Conservation (phyloP, 2,888 invertebrate genomes). For the Pycnomerus fuliginosus region DNA sequence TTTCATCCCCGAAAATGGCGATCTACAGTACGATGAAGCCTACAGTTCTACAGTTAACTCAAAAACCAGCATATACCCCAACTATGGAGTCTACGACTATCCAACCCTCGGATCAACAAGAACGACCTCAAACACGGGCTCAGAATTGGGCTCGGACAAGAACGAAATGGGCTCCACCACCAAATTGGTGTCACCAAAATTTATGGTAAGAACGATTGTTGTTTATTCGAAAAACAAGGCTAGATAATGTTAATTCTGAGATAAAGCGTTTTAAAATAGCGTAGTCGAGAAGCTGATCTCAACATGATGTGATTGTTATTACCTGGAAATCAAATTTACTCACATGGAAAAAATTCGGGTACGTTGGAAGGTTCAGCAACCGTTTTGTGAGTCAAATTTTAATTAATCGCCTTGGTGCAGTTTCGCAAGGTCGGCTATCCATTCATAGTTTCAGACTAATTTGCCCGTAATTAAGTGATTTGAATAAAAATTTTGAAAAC, state of each 20-base stretch:
- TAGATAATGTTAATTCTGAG: conserved; percentile 10
- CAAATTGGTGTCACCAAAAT: conserved; percentile 45
- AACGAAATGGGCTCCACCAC: conserved; percentile 47
- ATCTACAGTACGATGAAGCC: conserved; percentile 28
- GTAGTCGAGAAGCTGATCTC: too few relatives aligned
- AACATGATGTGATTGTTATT: too few relatives aligned
- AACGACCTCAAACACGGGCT: conserved; percentile 33
- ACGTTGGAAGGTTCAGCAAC: not conserved
- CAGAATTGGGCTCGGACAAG: conserved; percentile 38
- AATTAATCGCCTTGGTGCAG: not conserved
- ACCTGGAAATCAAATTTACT: too few relatives aligned
- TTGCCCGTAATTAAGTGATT: too few relatives aligned
- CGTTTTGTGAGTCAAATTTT: not conserved
- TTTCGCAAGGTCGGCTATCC: too few relatives aligned
- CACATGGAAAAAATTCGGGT: not conserved
- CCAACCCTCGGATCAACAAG: conserved; percentile 40
- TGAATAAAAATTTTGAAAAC: too few relatives aligned
- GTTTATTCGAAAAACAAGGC: conserved; percentile 5
- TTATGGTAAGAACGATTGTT: conserved; percentile 42
- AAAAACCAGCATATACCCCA: conserved; percentile 26
- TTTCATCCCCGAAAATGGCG: conserved; percentile 38
- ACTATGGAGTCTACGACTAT: conserved; percentile 40
- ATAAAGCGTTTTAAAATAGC: not conserved
- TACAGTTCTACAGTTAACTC: conserved; percentile 25
- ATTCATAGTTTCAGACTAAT: too few relatives aligned